Evolutionary conservation across 2,797 vertebrate species (phyloP).

Genomic region (Macropus fuliginosus): DNA sequence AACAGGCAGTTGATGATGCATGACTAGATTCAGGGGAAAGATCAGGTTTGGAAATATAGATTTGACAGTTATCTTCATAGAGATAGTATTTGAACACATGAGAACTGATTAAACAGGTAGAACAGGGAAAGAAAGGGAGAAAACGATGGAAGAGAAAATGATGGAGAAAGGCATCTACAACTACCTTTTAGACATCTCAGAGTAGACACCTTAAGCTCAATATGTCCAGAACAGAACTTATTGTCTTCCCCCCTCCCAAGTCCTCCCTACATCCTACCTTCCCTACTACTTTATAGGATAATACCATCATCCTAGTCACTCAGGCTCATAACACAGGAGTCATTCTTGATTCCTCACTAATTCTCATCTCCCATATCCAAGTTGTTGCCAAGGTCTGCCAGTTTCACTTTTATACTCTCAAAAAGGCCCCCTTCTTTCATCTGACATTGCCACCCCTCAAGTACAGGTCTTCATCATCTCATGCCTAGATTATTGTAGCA

Average conservation of each 20-base stretch:
- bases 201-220: not conserved
- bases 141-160: not conserved
- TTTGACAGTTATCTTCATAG: not conserved
- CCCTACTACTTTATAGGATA: not conserved
- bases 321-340: not conserved
- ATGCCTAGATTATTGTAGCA: not conserved
- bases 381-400: not conserved
- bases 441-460: not conserved
- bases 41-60: not conserved
- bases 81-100: not conserved
- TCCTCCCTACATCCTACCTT: not conserved
- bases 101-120: not conserved
- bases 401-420: not conserved
- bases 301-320: not conserved
- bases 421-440: not conserved
- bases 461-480: not conserved
- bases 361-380: not conserved
- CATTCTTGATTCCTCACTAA: not conserved
- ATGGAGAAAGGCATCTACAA: not conserved
- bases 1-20: not conserved
- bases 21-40: not conserved
- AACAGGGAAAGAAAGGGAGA: not conserved
- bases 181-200: not conserved
- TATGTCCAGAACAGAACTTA: not conserved
- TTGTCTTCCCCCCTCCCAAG: not conserved